These are phyloP conservation scores for Prorops nasuta DNA, from an alignment of 1,140 invertebrate species.

Conservation along the genomic window DNA sequence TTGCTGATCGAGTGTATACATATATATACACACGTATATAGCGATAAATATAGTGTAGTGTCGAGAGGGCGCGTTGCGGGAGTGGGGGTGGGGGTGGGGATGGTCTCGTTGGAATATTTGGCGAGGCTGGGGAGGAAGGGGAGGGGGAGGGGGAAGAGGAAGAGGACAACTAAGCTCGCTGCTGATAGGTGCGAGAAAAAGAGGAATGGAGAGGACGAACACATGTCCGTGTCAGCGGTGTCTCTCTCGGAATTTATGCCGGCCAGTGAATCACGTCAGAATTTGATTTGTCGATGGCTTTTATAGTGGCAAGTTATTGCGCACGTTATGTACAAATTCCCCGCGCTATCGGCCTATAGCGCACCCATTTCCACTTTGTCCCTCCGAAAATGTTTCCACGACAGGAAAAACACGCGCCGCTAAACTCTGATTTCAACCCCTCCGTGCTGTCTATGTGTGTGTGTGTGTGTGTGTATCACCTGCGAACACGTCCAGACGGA, in stretches of 20 bases:
- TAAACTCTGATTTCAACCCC: too few species aligned
- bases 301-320: slow-evolving; percentile 58
- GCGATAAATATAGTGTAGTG: too few species aligned
- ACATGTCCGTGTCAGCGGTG: slow-evolving; percentile 53
- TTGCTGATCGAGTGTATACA: slow-evolving; percentile 1
- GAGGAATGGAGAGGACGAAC: slow-evolving; percentile 37
- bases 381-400: slow-evolving; percentile 21
- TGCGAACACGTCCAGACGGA: too few species aligned
- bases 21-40: background rate
- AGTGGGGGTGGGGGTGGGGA: background rate
- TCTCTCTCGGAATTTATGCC: slow-evolving; percentile 53
- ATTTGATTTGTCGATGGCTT: slow-evolving; percentile 60
- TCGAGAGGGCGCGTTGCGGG: background rate
- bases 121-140: slow-evolving; percentile 17
- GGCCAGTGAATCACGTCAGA: slow-evolving; percentile 57
- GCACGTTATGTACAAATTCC: slow-evolving; percentile 54
- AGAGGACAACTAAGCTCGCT: slow-evolving; percentile 3
- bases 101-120: too few species aligned
- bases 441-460: too few species aligned
- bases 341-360: slow-evolving; percentile 30
- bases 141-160: slow-evolving; percentile 8
- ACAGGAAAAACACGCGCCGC: slow-evolving; percentile 18
- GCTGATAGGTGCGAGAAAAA: slow-evolving; percentile 14
- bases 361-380: slow-evolving; percentile 29
- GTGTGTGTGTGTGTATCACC: too few species aligned